Percentiles rank a stretch among this genome's conserved stretches.
These are phyloP conservation scores for Gila orcuttii DNA, from an alignment of 2,113 vertebrate species.

Conservation along the genomic window DNA sequence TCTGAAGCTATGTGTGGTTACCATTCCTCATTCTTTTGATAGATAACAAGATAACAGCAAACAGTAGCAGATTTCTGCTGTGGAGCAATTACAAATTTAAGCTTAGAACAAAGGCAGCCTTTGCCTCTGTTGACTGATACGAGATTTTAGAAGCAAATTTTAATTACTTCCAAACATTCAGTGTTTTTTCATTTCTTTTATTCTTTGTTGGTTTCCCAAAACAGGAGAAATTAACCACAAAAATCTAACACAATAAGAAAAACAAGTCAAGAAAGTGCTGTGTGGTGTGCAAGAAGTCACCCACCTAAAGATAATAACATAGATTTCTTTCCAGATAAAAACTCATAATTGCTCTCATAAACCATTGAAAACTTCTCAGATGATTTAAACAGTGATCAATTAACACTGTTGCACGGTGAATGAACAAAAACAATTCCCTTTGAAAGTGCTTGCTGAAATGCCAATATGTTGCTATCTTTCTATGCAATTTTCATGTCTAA, in stretches of 20 bases:
- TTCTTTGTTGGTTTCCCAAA: not conserved
- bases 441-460: not conserved
- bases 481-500: not conserved
- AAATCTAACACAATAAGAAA: not conserved
- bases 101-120: not conserved
- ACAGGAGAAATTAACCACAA: constrained; percentile 3
- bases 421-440: not conserved
- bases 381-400: constrained; percentile 9
- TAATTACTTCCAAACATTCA: constrained; percentile 9
- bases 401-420: not conserved
- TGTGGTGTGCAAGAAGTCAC: not conserved
- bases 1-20: not conserved
- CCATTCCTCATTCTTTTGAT: not conserved
- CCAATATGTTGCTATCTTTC: not conserved
- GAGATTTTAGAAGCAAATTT: not conserved
- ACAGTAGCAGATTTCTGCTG: constrained; percentile 3
- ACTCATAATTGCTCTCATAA: constrained; percentile 18
- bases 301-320: not conserved
- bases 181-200: not conserved
- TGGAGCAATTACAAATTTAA: constrained; percentile 17
- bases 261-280: not conserved
- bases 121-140: constrained; percentile 1
- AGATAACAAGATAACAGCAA: constrained; percentile 24
- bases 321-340: constrained; percentile 17
- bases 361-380: not conserved